A percentile compares a stretch with the other conserved stretches of the same genome.
Conservation (phyloP, 2,888 invertebrate genomes). For the Lingula anatina region DNA sequence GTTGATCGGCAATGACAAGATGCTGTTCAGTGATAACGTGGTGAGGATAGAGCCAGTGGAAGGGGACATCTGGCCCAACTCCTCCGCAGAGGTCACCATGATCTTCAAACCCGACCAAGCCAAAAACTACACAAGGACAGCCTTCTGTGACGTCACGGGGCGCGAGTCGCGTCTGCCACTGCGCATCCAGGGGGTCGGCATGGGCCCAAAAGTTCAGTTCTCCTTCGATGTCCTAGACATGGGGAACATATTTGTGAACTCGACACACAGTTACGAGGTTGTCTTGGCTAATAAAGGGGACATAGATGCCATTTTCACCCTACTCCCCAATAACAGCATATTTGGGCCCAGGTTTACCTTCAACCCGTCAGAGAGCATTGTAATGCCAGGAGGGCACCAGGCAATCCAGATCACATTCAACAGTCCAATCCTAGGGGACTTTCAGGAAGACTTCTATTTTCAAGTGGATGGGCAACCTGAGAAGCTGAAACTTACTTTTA, state of each 20-base stretch:
- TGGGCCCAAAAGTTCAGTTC: constrained; percentile 50
- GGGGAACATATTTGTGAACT: constrained; percentile 51
- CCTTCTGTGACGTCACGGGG: constrained; percentile 52
- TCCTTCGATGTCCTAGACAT: constrained; percentile 48
- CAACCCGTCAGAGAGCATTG: constrained; percentile 48
- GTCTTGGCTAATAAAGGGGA: constrained; percentile 51
- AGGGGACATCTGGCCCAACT: constrained; percentile 53
- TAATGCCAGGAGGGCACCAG: constrained; percentile 50
- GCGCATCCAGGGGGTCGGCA: constrained; percentile 47
- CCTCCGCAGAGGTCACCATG: constrained; percentile 42
- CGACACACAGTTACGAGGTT: constrained; percentile 50
- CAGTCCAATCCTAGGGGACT: constrained; percentile 48
- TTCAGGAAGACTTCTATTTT: constrained; percentile 47
- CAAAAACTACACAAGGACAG: constrained; percentile 42
- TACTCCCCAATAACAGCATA: constrained; percentile 33
- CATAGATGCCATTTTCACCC: constrained; percentile 50
- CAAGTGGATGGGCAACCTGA: constrained; percentile 48
- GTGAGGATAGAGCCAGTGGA: constrained; percentile 48
- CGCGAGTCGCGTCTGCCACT: constrained; percentile 49
- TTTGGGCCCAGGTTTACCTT: constrained; percentile 50
- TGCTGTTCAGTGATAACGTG: constrained; percentile 48
- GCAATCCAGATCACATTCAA: constrained; percentile 47
- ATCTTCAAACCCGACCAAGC: constrained; percentile 50
- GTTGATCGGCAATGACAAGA: constrained; percentile 37
- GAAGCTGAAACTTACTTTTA: constrained; percentile 33